Base-by-base conservation (phyloP, 2,888 invertebrate genomes). In the Apoderus coryli region DNA sequence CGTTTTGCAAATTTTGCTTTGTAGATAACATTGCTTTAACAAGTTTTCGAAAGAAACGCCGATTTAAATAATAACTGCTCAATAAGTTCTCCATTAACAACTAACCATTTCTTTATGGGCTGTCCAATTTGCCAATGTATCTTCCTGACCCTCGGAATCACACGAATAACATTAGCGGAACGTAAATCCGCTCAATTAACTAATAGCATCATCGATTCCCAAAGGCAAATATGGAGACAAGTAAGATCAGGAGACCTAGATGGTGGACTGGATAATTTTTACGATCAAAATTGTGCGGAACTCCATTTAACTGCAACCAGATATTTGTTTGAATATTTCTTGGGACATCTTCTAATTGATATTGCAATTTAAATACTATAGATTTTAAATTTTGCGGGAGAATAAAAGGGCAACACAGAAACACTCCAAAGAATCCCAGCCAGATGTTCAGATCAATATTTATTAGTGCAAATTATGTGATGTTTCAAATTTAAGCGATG, bases 1-100 rank as follows among this genome's bases (percentile, higher is more conserved):
- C 19, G n/a, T 19, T 19, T 19, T 19, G 19, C n/a, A 19, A 19
- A 19, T 19, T 19, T 19, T 19, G n/a, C n/a, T n/a, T 19, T 19
- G n/a, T 19, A 6, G 19, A 19, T 19, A 19, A 19, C 7, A 19
- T 19, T 19, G 19, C 6, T 19, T 19, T 19, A 19, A 19, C 19
- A 19, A 19, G 19, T 19, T 19, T 19, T n/a, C 6, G 19, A 7
- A 19, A 19, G 19, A 19, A 19, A 19, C n/a, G 19, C 19, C n/a
- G n/a, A 19, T 19, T 19, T 19, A n/a, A n/a, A n/a, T n/a, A 19
- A 19, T 19, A 19, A 19, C n/a, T 19, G 19, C 19, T 19, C 19
- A 19, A 19, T 7, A 19, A 7, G 19, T 19, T n/a, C 19, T 19
- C 19, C 19, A 19, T 19, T 19, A 19, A 19, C 19, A 19, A 19